Percentiles rank a stretch among this genome's conserved stretches.
Evolutionary conservation across 1,140 invertebrate species (phyloP).

Genomic region (Leptopilina clavipes): DNA sequence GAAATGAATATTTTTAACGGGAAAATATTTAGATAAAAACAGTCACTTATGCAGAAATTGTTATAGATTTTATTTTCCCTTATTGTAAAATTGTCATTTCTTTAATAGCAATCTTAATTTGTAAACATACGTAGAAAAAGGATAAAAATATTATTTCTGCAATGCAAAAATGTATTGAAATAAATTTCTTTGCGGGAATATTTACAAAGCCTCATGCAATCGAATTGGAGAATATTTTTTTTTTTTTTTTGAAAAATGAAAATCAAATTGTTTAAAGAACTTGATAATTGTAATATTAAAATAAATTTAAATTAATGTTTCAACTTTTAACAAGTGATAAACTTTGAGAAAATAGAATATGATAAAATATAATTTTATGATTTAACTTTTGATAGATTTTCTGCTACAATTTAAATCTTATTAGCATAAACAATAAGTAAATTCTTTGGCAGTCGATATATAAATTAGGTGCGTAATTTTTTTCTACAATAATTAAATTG

Average conservation of each 20-base stretch:
- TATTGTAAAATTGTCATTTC: background rate
- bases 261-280: background rate
- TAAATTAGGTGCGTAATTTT: slow-evolving; percentile 43
- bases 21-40: background rate
- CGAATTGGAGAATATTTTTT: background rate
- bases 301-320: background rate
- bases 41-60: background rate
- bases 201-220: slow-evolving; percentile 7
- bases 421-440: background rate
- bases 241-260: background rate
- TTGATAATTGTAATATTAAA: background rate
- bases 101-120: background rate
- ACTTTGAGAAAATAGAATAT: background rate
- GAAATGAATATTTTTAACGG: background rate
- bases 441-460: slow-evolving; percentile 51
- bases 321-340: slow-evolving; percentile 28
- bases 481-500: background rate
- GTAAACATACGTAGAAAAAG: slow-evolving; percentile 9
- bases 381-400: slow-evolving; percentile 12
- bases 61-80: background rate
- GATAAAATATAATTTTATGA: slow-evolving; percentile 12
- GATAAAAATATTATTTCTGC: slow-evolving; percentile 13
- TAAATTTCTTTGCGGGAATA: background rate
- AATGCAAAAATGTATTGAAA: background rate
- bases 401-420: background rate